Evolutionary conservation across 1,140 invertebrate genomes (phyloP).

Genomic region (Diploscapter pachys): DNA sequence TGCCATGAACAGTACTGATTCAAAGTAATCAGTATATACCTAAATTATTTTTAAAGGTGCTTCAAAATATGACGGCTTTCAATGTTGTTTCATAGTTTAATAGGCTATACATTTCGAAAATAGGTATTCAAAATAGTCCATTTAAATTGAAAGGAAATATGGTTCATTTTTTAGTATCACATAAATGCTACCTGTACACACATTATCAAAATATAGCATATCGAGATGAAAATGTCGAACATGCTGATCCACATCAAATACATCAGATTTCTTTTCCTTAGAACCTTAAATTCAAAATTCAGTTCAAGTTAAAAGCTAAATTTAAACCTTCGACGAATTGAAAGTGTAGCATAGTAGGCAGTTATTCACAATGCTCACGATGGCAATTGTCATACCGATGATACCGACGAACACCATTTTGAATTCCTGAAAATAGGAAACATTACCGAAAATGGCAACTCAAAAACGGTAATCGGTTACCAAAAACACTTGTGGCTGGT

Average conservation of each 20-base stretch:
- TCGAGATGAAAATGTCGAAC: conserved; percentile 45
- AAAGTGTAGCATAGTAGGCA: conserved; percentile 47
- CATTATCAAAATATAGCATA: conserved; percentile 51
- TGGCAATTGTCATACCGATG: conserved; percentile 39
- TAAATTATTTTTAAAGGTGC: conserved; percentile 19
- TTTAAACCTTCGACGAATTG: conserved; percentile 22
- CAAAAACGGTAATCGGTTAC: too few species aligned
- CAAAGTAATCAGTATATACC: conserved; percentile 50
- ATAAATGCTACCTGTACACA: conserved; percentile 37
- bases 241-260: conserved; percentile 45
- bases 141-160: not conserved
- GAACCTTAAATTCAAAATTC: not conserved
- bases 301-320: not conserved
- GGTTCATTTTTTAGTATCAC: not conserved
- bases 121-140: too few species aligned
- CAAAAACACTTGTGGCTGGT: too few species aligned
- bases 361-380: conserved; percentile 43
- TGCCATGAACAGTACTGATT: conserved; percentile 35
- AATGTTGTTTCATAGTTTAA: not conserved
- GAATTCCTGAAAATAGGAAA: conserved; percentile 28
- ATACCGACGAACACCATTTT: conserved; percentile 47
- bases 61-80: conserved; percentile 1
- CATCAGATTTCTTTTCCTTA: conserved; percentile 39
- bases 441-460: too few species aligned
- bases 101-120: too few species aligned